Percentiles rank a stretch among this genome's conserved stretches.
These are phyloP conservation scores for Labeo calbasu DNA, from an alignment of 2,797 vertebrate genomes.

Conservation along the genomic window DNA sequence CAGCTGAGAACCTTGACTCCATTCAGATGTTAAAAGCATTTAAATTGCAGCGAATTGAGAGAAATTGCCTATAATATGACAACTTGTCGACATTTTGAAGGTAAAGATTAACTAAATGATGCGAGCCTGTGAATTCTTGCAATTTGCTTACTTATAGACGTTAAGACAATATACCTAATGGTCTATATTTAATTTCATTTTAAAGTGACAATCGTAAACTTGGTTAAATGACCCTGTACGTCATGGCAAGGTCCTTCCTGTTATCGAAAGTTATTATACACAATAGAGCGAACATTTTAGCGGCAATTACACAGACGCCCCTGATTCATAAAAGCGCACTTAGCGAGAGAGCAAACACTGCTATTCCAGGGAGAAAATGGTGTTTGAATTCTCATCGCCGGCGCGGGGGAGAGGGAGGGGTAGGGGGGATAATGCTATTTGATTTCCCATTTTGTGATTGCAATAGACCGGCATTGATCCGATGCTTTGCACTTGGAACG, in stretches of 20 bases:
- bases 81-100: slow-evolving; percentile 33
- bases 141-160: slow-evolving; percentile 26
- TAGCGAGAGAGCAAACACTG: slow-evolving; percentile 93
- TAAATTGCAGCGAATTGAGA: slow-evolving; percentile 13
- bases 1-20: not conserved
- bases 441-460: slow-evolving; percentile 99
- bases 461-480: slow-evolving; percentile 98
- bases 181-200: slow-evolving; percentile 63
- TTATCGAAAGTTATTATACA: slow-evolving; percentile 85
- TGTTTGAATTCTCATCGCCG: slow-evolving; percentile 90
- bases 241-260: slow-evolving; percentile 76
- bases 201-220: slow-evolving; percentile 76
- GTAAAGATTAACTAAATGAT: slow-evolving; percentile 50
- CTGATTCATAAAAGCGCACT: slow-evolving; percentile 96
- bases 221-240: slow-evolving; percentile 76
- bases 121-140: slow-evolving; percentile 25
- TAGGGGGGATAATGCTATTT: slow-evolving; percentile 92
- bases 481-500: slow-evolving; percentile 90
- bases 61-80: slow-evolving; percentile 35
- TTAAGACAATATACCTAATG: slow-evolving; percentile 54
- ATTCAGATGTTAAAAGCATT: slow-evolving; percentile 9
- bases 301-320: slow-evolving; percentile 89
- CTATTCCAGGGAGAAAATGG: slow-evolving; percentile 85
- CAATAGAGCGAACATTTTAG: slow-evolving; percentile 86
- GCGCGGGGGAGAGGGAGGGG: slow-evolving; percentile 43